Conservation (phyloP, 2,797 vertebrate species). For the Propithecus perrieri region DNA sequence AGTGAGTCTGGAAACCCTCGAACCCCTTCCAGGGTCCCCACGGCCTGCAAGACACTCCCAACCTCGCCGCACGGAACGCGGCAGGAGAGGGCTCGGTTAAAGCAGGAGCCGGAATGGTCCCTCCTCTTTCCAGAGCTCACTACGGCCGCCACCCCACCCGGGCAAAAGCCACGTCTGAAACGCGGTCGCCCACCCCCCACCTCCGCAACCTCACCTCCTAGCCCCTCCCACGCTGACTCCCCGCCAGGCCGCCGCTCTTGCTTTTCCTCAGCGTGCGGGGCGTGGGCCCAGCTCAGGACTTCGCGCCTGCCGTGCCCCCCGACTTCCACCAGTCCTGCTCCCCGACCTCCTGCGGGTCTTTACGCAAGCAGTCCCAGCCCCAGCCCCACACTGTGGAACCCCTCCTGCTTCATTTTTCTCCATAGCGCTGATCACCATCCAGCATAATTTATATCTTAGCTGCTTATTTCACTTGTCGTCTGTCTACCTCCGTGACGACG, state of each 20-base stretch:
- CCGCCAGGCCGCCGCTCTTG: accelerated
- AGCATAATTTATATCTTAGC: neutral
- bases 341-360: neutral
- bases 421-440: neutral
- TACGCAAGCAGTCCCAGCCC: neutral
- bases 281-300: neutral
- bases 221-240: neutral
- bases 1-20: neutral
- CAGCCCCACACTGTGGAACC: no score
- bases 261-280: neutral
- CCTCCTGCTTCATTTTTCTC: neutral
- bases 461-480: neutral
- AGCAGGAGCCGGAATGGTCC: accelerated
- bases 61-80: no score
- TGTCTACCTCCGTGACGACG: neutral
- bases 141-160: neutral
- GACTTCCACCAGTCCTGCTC: neutral
- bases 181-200: no score
- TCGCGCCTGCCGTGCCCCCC: neutral
- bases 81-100: neutral
- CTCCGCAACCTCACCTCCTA: no score
- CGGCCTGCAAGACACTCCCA: neutral
- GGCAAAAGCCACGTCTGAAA: neutral
- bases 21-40: neutral
- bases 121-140: neutral